These are phyloP conservation scores for Riptortus pedestris DNA, from an alignment of 1,140 invertebrate species.

Conservation along the genomic window DNA sequence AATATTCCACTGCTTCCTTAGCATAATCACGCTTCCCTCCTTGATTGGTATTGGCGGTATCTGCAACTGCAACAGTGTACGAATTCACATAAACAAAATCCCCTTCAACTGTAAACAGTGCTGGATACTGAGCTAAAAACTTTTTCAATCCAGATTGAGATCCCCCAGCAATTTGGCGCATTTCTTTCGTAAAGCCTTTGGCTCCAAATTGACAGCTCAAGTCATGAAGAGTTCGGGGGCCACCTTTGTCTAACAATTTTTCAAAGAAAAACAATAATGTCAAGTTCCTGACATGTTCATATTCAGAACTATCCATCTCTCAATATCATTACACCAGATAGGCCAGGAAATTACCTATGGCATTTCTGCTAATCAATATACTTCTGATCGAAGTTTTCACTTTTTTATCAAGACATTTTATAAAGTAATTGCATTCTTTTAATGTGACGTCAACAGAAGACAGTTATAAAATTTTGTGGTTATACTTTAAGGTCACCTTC, in stretches of 20 bases:
- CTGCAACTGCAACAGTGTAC: conserved; percentile 44
- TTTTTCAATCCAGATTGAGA: conserved; percentile 89
- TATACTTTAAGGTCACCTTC: background rate
- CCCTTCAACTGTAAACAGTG: conserved; percentile 79
- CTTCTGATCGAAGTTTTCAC: background rate
- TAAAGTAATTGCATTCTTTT: conserved; percentile 20
- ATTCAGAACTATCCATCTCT: conserved; percentile 80
- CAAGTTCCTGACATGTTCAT: conserved; percentile 85
- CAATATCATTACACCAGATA: background rate
- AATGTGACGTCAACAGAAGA: conserved; percentile 23
- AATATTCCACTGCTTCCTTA: conserved; percentile 88
- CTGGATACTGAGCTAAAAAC: conserved; percentile 80
- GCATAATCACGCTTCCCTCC: conserved; percentile 68
- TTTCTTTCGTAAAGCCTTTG: conserved; percentile 90
- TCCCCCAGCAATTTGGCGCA: conserved; percentile 87
- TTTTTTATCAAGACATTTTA: conserved; percentile 22
- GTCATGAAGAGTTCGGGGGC: conserved; percentile 87
- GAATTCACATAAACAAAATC: conserved; percentile 84
- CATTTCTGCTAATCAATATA: background rate
- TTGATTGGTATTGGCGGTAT: conserved; percentile 35
- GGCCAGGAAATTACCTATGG: background rate
- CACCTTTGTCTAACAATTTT: conserved; percentile 84
- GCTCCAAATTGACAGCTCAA: conserved; percentile 92
- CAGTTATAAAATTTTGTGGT: conserved; percentile 11
- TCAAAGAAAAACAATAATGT: conserved; percentile 93